Percentiles rank a stretch among this genome's conserved stretches.
phyloP scores from a whole-genome alignment of 1,140 invertebrate genomes.

The Babylonia areolata region DNA sequence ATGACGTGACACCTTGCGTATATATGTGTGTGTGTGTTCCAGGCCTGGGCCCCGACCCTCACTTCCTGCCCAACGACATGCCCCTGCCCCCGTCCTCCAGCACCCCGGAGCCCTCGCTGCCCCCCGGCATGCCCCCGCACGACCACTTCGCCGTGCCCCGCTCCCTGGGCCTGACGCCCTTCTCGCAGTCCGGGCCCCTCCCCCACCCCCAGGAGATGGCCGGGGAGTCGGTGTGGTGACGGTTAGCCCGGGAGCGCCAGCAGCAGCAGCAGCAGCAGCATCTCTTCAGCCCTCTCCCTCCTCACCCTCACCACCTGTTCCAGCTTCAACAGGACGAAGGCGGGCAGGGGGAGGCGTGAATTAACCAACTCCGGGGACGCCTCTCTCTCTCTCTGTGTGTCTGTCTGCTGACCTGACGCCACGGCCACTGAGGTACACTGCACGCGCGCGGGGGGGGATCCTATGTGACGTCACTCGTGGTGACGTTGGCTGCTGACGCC shows the following conservation, averaged over 20 bases:
- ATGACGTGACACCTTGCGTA: too few relatives aligned
- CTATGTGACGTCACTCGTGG: background rate
- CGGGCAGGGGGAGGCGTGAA: background rate
- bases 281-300: background rate
- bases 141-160: slow-evolving; percentile 19
- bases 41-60: slow-evolving; percentile 11
- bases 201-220: slow-evolving; percentile 11
- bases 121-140: background rate
- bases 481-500: background rate
- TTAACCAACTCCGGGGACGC: background rate
- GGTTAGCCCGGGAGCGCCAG: slow-evolving; percentile 20
- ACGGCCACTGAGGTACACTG: background rate
- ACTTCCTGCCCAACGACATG: slow-evolving; percentile 15
- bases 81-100: slow-evolving; percentile 8
- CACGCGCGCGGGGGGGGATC: too few relatives aligned
- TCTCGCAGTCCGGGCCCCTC: background rate
- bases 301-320: background rate
- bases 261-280: slow-evolving; percentile 12
- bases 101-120: slow-evolving; percentile 9
- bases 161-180: slow-evolving; percentile 19
- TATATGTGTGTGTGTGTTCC: background rate
- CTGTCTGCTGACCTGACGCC: background rate
- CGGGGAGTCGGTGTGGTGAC: slow-evolving; percentile 6
- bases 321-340: background rate
- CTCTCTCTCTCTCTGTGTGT: background rate